Base-by-base conservation (phyloP, 2,888 invertebrate genomes). In the Brachyptera putata region DNA sequence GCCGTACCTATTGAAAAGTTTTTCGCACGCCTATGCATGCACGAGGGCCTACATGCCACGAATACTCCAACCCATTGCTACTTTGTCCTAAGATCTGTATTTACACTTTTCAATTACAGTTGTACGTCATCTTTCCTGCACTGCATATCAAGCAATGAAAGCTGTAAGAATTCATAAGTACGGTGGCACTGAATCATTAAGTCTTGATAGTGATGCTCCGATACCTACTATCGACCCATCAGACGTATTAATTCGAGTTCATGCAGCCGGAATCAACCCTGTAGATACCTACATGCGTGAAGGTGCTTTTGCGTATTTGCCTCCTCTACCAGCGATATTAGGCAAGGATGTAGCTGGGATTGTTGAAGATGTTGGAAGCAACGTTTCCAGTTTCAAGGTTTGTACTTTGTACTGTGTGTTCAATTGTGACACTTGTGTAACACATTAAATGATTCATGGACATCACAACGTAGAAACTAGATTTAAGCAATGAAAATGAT, bases 241-340 rank as follows among this genome's bases (percentile, higher is more conserved):
- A n/a, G 64, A 81, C 79, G 73, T 81, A 13, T 69, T 81, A 64
- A 73, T 82, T 5, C 72, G 75, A 63, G 75, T 81, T 1, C 65
- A 69, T 25, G 73, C 75, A 2, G 73, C 77, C 49, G 81, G 81
- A 16, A 74, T 83, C 1, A 82, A 83, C 65, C 82, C 82, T 3
- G 80, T 81, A 2, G 82, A 82, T 62, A 80, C 80, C 0, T 81
- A 81, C 67, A 76, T 80, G 48, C 70, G 81, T 25, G 67, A 72
- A 36, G 82, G 82, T n/a, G 68, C 68, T 1, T 77, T 76, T 64
- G 69, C 68, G 5, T 57, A 59, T 14, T 64, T 72, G 2, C 80
- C 80, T 1, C 59, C 69, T 4, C 70, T 82, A 36, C 82, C 82
- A 1, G 79, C 77, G 65, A 75, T 73, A 11, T 77, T 80, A 3